Conservation (phyloP, 2,113 vertebrate genomes). For the Probosciger aterrimus region DNA sequence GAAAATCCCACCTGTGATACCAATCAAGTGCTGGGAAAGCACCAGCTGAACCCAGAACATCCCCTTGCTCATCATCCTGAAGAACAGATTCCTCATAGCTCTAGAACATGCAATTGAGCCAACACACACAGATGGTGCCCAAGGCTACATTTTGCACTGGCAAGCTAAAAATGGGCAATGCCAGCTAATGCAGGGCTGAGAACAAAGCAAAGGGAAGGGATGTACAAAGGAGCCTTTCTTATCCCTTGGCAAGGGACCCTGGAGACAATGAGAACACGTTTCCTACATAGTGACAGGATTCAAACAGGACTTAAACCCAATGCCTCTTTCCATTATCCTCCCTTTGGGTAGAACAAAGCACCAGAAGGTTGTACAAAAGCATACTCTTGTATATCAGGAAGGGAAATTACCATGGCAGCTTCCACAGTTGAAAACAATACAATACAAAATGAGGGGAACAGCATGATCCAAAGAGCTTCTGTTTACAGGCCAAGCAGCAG, state of each 20-base stretch:
- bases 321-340: background rate
- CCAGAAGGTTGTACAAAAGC: background rate
- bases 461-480: background rate
- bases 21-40: background rate
- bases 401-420: background rate
- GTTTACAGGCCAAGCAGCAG: background rate
- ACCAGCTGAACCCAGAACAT: background rate
- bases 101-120: background rate
- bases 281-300: background rate
- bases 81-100: background rate
- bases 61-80: no score
- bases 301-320: background rate
- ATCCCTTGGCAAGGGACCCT: background rate
- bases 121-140: background rate
- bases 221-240: background rate
- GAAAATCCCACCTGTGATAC: background rate
- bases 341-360: background rate
- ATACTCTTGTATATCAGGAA: background rate
- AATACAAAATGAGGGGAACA: background rate
- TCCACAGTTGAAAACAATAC: background rate
- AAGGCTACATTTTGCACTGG: background rate
- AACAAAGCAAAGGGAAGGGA: background rate
- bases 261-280: background rate
- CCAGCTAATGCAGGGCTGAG: fast-evolving
- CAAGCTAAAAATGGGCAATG: background rate